These are phyloP conservation scores for Hermatobates lingyangjiaoensis DNA, from an alignment of 1,140 invertebrate species.

Conservation along the genomic window DNA sequence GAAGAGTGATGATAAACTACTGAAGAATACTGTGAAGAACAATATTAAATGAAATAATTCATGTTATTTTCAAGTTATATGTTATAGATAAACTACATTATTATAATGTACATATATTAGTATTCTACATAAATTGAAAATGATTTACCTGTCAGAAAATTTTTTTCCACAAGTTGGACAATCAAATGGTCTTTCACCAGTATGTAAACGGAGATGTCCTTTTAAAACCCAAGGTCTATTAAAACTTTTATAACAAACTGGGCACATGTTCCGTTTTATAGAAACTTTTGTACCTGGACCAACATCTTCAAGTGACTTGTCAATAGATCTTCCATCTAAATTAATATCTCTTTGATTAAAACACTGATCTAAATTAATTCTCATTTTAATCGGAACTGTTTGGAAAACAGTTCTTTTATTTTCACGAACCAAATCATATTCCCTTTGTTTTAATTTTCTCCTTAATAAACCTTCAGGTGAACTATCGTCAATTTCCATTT, in stretches of 20 bases:
- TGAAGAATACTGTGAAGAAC: too few species aligned
- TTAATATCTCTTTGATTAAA: too few species aligned
- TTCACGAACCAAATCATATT: too few species aligned
- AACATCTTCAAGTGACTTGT: too few species aligned
- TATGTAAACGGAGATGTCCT: conserved; percentile 31
- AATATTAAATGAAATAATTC: too few species aligned
- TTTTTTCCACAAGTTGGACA: conserved; percentile 30
- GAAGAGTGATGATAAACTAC: too few species aligned
- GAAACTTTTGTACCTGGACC: too few species aligned
- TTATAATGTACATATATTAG: too few species aligned
- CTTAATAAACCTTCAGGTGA: neutral
- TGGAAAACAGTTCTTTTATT: neutral
- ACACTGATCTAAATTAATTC: neutral
- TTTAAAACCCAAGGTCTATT: conserved; percentile 41
- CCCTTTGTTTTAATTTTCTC: neutral
- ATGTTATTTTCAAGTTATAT: too few species aligned
- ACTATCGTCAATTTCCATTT: neutral
- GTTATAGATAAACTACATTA: too few species aligned
- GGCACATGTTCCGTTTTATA: conserved; percentile 23
- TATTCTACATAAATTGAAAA: too few species aligned
- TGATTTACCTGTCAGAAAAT: conserved; percentile 37
- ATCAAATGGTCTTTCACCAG: conserved; percentile 32
- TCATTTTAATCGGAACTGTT: conserved; percentile 1
- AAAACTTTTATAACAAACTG: conserved; percentile 32
- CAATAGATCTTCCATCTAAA: too few species aligned